Conservation (phyloP, 2,888 invertebrate species). For the Ophioninae sp. region DNA sequence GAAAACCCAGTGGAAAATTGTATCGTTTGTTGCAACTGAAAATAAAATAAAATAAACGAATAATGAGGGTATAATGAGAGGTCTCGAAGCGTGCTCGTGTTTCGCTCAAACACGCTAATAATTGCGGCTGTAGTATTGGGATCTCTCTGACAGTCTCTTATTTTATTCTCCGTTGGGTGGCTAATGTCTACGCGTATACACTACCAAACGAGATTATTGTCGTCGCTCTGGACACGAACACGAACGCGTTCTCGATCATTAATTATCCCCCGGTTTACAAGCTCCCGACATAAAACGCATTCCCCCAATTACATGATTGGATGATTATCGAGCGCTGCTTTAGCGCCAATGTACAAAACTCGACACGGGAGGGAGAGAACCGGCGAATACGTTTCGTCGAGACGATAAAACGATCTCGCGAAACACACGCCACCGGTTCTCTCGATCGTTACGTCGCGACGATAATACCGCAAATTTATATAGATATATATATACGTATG, state of each 20-base stretch:
- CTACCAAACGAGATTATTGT: constrained; percentile 46
- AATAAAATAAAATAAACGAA: constrained; percentile 19
- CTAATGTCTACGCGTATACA: background rate
- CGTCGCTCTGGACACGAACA: constrained; percentile 52
- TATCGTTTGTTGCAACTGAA: background rate
- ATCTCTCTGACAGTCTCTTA: constrained; percentile 12
- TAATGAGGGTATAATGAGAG: constrained; percentile 50
- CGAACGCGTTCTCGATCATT: constrained; percentile 63
- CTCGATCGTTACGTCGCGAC: constrained; percentile 38
- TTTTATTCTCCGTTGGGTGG: constrained; percentile 14
- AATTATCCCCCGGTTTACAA: constrained; percentile 71
- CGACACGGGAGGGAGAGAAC: constrained; percentile 24
- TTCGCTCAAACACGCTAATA: background rate
- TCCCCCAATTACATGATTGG: constrained; percentile 73
- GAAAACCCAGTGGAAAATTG: constrained; percentile 24
- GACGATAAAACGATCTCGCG: constrained; percentile 34
- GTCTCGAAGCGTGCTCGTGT: constrained; percentile 26
- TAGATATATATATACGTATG: background rate
- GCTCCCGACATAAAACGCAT: constrained; percentile 55
- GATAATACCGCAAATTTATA: background rate
- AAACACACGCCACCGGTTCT: constrained; percentile 49
- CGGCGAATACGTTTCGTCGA: constrained; percentile 34
- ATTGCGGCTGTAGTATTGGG: background rate
- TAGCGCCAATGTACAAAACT: constrained; percentile 49
- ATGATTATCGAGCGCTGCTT: constrained; percentile 69